phyloP scores from a whole-genome alignment of 2,888 invertebrate genomes.

The Calameuta filiformis region DNA sequence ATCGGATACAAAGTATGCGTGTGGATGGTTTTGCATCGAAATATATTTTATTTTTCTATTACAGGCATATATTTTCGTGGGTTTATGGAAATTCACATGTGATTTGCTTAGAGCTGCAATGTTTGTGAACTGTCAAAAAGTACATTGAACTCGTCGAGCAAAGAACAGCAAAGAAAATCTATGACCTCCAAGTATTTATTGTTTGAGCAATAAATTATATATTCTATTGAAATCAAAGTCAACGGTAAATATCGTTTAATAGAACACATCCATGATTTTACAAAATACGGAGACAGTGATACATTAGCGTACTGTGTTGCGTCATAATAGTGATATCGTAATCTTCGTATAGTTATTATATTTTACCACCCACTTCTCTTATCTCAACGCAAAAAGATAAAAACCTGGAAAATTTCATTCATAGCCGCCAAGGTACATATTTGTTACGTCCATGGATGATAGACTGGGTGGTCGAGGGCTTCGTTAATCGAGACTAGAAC shows the following conservation, averaged over 20 bases:
- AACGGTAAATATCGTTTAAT: not conserved
- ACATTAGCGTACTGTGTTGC: not conserved
- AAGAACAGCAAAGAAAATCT: not conserved
- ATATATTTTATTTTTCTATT: no score
- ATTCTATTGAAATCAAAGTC: no score
- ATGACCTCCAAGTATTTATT: not conserved
- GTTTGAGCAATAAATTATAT: no score
- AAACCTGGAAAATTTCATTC: not conserved
- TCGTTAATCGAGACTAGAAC: not conserved
- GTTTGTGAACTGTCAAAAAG: no score
- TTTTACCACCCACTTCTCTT: not conserved
- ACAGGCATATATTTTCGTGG: no score
- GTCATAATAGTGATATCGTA: not conserved
- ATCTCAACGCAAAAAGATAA: not conserved
- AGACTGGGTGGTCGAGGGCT: not conserved
- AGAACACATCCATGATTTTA: not conserved
- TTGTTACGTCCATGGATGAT: not conserved
- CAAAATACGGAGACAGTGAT: not conserved
- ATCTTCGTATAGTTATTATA: not conserved
- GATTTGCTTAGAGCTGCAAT: no score
- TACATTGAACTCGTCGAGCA: not conserved
- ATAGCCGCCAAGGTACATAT: not conserved
- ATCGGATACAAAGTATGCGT: no score
- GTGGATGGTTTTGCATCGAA: no score
- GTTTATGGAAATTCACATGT: no score